Evolutionary conservation across 2,888 invertebrate genomes (phyloP).

Genomic region (Lordiphosa andalusiaca): DNA sequence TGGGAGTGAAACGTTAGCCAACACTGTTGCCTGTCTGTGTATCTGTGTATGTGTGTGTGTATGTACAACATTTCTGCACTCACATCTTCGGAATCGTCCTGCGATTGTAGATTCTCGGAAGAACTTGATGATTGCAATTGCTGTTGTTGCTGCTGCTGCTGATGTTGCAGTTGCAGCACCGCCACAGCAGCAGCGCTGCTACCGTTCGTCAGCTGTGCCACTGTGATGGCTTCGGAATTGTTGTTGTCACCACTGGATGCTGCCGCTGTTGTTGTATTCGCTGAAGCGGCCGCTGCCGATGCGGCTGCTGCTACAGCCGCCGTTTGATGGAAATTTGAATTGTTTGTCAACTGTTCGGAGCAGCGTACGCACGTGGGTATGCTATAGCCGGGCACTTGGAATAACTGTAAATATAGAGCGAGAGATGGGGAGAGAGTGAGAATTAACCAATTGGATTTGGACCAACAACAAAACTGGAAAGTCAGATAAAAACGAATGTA

Average conservation of each 20-base stretch:
- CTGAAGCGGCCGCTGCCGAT: constrained; percentile 33
- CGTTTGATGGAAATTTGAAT: constrained; percentile 78
- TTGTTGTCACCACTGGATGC: constrained; percentile 50
- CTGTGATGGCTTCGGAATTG: constrained; percentile 57
- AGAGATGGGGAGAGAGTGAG: constrained; percentile 2
- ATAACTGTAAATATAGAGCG: constrained; percentile 67
- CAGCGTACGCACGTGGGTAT: constrained; percentile 80
- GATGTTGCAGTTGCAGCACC: constrained; percentile 58
- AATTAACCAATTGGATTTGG: constrained; percentile 4
- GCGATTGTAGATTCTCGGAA: constrained; percentile 78
- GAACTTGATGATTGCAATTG: constrained; percentile 78
- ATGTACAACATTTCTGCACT: constrained; percentile 38
- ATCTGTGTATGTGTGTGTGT: not conserved
- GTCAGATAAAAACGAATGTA: too few species aligned
- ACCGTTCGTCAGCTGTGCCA: constrained; percentile 59
- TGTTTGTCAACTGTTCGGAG: constrained; percentile 80
- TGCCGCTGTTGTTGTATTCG: constrained; percentile 55
- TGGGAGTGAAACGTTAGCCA: too few species aligned
- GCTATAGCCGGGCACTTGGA: constrained; percentile 80
- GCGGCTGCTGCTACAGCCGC: constrained; percentile 62
- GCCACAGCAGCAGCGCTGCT: constrained; percentile 55
- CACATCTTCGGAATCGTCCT: constrained; percentile 79
- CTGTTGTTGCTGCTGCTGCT: constrained; percentile 63
- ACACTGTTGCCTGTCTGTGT: too few species aligned
- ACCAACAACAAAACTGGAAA: too few species aligned